Conservation (phyloP, 2,888 invertebrate species). For the Oxystoma pomonae region DNA sequence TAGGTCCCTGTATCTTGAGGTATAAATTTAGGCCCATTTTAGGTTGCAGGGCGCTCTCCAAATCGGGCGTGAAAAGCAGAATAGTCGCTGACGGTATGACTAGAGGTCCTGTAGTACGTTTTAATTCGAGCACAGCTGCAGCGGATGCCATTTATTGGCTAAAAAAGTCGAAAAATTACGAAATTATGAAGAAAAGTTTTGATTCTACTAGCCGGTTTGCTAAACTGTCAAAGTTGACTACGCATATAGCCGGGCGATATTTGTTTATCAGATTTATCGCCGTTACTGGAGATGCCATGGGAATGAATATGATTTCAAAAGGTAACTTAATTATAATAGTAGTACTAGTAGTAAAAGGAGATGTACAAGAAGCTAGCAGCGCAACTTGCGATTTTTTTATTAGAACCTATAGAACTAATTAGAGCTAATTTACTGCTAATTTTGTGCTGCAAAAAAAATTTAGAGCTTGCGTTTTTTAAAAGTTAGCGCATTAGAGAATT, state of each 20-base stretch:
- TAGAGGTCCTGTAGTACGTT: constrained; percentile 86
- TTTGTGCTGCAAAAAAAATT: no score
- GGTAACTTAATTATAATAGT: constrained; percentile 49
- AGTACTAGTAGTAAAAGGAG: neutral
- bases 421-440: no score
- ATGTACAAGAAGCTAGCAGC: no score
- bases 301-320: constrained; percentile 99
- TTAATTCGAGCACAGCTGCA: constrained; percentile 71
- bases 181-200: constrained; percentile 74
- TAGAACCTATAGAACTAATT: no score
- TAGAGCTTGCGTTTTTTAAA: no score
- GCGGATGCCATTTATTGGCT: constrained; percentile 79
- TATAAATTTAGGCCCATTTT: no score
- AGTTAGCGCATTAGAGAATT: no score
- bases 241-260: constrained; percentile 80
- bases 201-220: constrained; percentile 90
- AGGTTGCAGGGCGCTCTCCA: constrained; percentile 83
- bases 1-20: no score
- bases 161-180: constrained; percentile 69
- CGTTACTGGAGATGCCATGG: constrained; percentile 95
- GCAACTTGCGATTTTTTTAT: no score
- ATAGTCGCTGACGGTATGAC: constrained; percentile 95
- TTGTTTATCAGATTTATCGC: constrained; percentile 62
- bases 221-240: constrained; percentile 71
- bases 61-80: constrained; percentile 74